A percentile compares a stretch with the other conserved stretches of the same genome.
These are phyloP conservation scores for Agrenia bidenticulata DNA, from an alignment of 2,888 invertebrate species.

Conservation along the genomic window DNA sequence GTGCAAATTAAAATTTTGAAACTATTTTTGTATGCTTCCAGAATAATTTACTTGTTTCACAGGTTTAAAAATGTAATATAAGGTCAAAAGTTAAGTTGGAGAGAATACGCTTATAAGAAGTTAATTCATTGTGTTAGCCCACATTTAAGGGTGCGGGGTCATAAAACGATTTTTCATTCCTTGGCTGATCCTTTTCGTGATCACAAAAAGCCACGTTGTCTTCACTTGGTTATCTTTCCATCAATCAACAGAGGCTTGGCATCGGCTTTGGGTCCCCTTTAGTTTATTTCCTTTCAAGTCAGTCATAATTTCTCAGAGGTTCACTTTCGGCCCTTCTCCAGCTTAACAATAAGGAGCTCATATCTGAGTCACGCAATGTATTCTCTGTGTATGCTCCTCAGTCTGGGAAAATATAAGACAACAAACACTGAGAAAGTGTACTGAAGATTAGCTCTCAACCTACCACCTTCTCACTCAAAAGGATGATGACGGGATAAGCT, in stretches of 20 bases:
- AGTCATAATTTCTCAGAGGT: background rate
- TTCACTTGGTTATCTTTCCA: slow-evolving; percentile 45
- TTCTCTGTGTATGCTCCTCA: no score
- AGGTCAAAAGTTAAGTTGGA: no score
- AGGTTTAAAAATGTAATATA: no score
- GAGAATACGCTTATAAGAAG: no score
- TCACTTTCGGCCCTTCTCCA: no score
- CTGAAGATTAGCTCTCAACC: background rate
- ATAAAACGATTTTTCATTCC: slow-evolving; percentile 38
- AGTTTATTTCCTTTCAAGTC: slow-evolving; percentile 7
- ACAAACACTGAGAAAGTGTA: no score
- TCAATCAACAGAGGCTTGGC: slow-evolving; percentile 34
- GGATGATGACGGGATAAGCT: slow-evolving; percentile 13
- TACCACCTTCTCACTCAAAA: background rate
- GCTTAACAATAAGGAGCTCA: background rate
- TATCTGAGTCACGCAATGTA: no score
- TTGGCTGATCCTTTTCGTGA: background rate
- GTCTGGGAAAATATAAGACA: no score
- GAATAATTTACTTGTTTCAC: no score
- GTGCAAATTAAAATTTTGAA: no score
- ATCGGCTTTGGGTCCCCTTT: slow-evolving; percentile 11
- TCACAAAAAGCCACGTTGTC: slow-evolving; percentile 42
- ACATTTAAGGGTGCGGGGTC: slow-evolving; percentile 2
- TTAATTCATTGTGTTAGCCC: no score
- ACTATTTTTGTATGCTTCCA: no score